Evolutionary conservation across 2,888 invertebrate genomes (phyloP), one percentile per base, ranked within the genome.

Genomic region (Papilio gigon): DNA sequence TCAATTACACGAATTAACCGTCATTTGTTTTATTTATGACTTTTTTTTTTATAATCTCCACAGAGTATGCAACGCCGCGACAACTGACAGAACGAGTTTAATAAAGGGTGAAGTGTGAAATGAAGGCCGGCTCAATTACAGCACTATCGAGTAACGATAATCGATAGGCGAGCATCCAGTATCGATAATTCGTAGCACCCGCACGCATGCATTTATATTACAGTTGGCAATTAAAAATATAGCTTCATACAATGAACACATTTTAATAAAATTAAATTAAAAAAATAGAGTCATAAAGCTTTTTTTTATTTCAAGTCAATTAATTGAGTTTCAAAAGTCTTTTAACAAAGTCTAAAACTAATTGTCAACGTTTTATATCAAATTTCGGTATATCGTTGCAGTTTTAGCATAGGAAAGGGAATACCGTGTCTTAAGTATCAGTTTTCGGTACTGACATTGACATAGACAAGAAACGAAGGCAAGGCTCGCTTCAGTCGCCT

Each of bases 81-180:
- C 56, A 60, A 42, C 22, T 67, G 67, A 61, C 64, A 50, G 64
- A 68, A 64, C 68, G 50, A 60, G 68, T 68, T 68, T 68, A 71
- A 72, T 68, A 64, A 70, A 63, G 71, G 20, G 50, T 61, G 64
- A 71, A 75, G 76, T 78, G 77, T 77, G 77, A 77, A 78, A 79
- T 79, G 77, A 78, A 76, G 75, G 77, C 75, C 76, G 75, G 74
- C 74, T 73, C 71, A 71, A 74, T 76, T 76, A 78, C 73, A 72
- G 74, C 70, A 74, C 73, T 75, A 76, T 76, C 74, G 72, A 73
- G 74, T 76, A 74, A 74, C 73, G 73, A 68, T 73, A 73, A 76
- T 76, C 75, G 76, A 68, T 68, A 63, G 67, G 30, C 33, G 62
- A 63, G 67, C 67, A 68, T 58, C 56, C 35, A 63, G 63, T 56